Evolutionary conservation across 2,888 invertebrate genomes (phyloP).

Genomic region (Dusona sp.): DNA sequence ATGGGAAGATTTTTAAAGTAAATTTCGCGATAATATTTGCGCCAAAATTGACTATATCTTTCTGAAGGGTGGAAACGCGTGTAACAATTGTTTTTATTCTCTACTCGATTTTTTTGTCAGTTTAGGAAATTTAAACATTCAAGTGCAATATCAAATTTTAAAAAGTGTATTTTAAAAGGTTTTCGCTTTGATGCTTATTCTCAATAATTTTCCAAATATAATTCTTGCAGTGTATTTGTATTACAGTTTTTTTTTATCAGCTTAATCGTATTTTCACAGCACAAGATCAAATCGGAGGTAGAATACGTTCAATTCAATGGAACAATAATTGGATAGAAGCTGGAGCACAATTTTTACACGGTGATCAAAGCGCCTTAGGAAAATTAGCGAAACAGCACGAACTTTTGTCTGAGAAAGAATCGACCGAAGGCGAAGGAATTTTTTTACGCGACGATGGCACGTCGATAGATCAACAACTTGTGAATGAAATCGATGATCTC

Average conservation of each 20-base stretch:
- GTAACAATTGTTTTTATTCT: neutral
- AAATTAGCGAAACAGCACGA: constrained; percentile 84
- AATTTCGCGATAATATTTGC: too few relatives aligned
- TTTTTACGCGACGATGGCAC: constrained; percentile 85
- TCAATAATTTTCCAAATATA: too few relatives aligned
- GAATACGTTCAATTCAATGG: constrained; percentile 85
- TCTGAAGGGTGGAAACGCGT: neutral
- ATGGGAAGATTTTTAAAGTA: too few relatives aligned
- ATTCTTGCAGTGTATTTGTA: too few relatives aligned
- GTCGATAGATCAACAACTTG: constrained; percentile 84
- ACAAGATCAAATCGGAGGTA: constrained; percentile 86
- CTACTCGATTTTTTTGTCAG: neutral
- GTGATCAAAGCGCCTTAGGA: constrained; percentile 86
- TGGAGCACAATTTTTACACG: constrained; percentile 89
- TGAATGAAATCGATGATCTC: constrained; percentile 85
- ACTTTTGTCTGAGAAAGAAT: constrained; percentile 85
- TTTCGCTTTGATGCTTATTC: too few relatives aligned
- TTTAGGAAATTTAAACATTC: neutral
- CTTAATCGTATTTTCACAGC: constrained; percentile 78
- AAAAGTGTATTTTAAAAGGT: neutral
- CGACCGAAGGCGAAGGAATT: constrained; percentile 87
- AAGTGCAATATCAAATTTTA: neutral
- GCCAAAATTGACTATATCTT: neutral
- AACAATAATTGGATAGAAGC: constrained; percentile 85
- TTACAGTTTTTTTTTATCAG: neutral